phyloP scores from a whole-genome alignment of 1,140 invertebrate species.

The Apis cerana region DNA sequence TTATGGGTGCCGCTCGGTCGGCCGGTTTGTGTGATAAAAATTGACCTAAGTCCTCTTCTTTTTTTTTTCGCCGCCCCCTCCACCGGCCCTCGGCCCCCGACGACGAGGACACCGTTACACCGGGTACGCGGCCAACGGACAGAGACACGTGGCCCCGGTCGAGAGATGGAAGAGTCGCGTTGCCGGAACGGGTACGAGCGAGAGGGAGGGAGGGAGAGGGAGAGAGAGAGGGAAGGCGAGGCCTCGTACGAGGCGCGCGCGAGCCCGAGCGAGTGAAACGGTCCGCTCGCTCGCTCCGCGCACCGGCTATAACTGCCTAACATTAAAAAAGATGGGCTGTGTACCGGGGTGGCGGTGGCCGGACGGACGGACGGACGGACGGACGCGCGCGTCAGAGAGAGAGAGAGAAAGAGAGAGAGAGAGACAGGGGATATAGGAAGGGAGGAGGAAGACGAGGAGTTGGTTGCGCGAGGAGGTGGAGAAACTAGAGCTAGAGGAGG shows the following conservation, averaged over 20 bases:
- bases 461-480: conserved; percentile 51
- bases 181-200: neutral
- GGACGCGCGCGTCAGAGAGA: conserved; percentile 49
- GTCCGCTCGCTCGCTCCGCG: conserved; percentile 64
- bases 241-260: neutral
- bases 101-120: conserved; percentile 2
- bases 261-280: conserved; percentile 21
- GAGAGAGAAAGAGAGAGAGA: conserved; percentile 60
- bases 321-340: conserved; percentile 82
- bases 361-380: conserved; percentile 53
- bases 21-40: conserved; percentile 81
- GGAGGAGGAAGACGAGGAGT: conserved; percentile 53
- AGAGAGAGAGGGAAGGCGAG: neutral
- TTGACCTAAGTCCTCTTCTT: conserved; percentile 79
- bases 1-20: conserved; percentile 80
- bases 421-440: conserved; percentile 60
- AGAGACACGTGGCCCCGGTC: conserved; percentile 11
- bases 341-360: conserved; percentile 71
- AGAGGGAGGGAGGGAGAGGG: neutral
- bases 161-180: conserved; percentile 23
- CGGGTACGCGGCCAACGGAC: neutral
- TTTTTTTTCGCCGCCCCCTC: conserved; percentile 64
- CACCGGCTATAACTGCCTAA: conserved; percentile 81
- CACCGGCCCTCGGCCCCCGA: neutral
- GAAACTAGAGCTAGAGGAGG: conserved; percentile 37